phyloP scores from a whole-genome alignment of 2,113 vertebrate species.

The Anguilla rostrata region DNA sequence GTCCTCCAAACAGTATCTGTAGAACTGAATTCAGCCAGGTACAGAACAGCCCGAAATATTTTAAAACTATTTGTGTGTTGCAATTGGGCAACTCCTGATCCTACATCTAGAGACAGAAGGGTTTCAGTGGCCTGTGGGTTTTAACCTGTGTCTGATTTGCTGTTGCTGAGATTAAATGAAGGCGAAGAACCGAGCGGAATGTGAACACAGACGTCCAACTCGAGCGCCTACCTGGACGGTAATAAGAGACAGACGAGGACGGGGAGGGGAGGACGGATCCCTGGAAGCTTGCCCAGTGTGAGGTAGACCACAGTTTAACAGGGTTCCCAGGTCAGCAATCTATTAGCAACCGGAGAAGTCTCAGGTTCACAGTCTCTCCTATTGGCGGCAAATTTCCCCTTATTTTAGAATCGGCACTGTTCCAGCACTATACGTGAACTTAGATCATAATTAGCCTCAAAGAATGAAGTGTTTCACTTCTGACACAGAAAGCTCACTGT shows the following conservation, averaged over 20 bases:
- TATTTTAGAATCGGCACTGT: background rate
- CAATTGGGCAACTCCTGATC: background rate
- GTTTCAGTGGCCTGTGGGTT: background rate
- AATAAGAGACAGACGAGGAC: background rate
- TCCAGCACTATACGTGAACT: conserved; percentile 10
- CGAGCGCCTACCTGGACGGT: background rate
- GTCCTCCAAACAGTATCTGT: background rate
- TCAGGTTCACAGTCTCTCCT: background rate
- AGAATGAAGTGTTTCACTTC: background rate
- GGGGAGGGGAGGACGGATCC: background rate
- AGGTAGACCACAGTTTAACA: conserved; percentile 4
- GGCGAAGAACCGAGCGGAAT: background rate
- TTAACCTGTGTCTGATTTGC: background rate
- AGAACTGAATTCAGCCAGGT: background rate
- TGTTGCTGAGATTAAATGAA: background rate
- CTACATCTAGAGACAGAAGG: background rate
- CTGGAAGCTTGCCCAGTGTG: background rate
- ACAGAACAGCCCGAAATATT: background rate
- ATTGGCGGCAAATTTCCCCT: background rate
- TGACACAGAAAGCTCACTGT: conserved; percentile 1
- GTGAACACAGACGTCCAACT: background rate
- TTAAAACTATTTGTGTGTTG: background rate
- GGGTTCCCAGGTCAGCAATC: background rate
- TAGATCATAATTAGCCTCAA: background rate
- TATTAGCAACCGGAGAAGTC: conserved; percentile 11